Conservation (phyloP, 2,888 invertebrate genomes). For the Drosophila greeni region DNA sequence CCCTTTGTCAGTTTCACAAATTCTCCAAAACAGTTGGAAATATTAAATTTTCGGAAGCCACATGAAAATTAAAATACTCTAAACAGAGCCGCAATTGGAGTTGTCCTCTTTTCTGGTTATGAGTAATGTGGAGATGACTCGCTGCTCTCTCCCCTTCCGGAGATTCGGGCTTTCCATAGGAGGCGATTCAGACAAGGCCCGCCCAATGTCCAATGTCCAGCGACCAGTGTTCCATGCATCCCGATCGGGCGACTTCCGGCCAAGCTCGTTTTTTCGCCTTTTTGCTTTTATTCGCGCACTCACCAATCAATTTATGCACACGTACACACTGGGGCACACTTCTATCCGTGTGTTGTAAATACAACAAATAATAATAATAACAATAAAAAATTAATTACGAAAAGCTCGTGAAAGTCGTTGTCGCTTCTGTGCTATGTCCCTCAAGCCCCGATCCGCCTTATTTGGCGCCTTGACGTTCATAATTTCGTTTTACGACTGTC, state of each 20-base stretch:
- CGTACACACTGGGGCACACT: slow-evolving; percentile 24
- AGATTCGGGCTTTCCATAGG: slow-evolving; percentile 19
- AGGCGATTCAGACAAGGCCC: slow-evolving; percentile 41
- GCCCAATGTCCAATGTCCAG: slow-evolving; percentile 50
- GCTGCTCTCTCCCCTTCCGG: not conserved
- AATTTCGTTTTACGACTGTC: slow-evolving; percentile 72
- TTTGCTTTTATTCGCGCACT: slow-evolving; percentile 64
- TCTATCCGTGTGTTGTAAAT: slow-evolving; percentile 49
- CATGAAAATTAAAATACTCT: not conserved
- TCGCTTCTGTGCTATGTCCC: slow-evolving; percentile 57
- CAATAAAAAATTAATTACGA: slow-evolving; percentile 63
- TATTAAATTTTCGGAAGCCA: not conserved
- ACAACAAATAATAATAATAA: slow-evolving; percentile 40
- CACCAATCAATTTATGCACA: slow-evolving; percentile 30
- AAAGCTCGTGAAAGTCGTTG: slow-evolving; percentile 65
- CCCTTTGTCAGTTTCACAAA: not conserved
- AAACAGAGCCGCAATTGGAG: not conserved
- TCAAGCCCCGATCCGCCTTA: slow-evolving; percentile 50
- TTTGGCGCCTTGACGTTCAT: slow-evolving; percentile 72
- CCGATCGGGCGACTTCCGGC: slow-evolving; percentile 58
- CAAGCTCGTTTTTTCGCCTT: slow-evolving; percentile 66
- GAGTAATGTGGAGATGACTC: slow-evolving; percentile 17
- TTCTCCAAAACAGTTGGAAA: not conserved
- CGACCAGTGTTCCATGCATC: slow-evolving; percentile 32
- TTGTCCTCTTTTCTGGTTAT: slow-evolving; percentile 10